Conservation (phyloP, 1,140 invertebrate genomes). For the Drosophila nigromelanica region DNA sequence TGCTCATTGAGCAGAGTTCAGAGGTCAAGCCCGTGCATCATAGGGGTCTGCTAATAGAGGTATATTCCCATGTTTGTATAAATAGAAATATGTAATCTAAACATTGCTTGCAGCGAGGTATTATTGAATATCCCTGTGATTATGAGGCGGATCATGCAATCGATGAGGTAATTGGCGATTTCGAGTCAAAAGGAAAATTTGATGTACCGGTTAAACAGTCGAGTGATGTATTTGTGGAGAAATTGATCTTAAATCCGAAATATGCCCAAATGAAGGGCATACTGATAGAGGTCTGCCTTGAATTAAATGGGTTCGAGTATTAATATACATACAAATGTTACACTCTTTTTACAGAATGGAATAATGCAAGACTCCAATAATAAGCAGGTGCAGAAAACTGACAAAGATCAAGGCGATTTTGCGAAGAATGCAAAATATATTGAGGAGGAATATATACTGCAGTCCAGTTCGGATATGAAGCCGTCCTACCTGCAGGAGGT, state of each 20-base stretch:
- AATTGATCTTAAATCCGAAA: constrained; percentile 14
- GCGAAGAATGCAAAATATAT: not conserved
- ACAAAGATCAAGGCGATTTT: not conserved
- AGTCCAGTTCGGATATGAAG: not conserved
- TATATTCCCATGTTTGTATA: not conserved
- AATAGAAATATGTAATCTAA: not conserved
- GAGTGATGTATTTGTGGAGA: constrained; percentile 23
- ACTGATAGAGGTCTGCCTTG: constrained; percentile 19
- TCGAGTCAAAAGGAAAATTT: not conserved
- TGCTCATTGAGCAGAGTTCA: not conserved
- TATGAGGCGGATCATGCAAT: too few species aligned
- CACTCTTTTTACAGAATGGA: constrained; percentile 21
- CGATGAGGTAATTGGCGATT: constrained; percentile 9
- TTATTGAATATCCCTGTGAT: not conserved
- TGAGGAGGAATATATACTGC: not conserved
- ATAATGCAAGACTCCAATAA: not conserved
- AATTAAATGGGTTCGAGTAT: too few species aligned
- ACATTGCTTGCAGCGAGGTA: not conserved
- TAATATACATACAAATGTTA: not conserved
- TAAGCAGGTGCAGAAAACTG: not conserved
- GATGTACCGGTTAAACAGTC: constrained; percentile 31
- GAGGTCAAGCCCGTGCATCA: not conserved
- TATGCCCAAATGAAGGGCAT: not conserved
- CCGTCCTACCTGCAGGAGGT: not conserved
- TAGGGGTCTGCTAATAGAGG: constrained; percentile 13